Conservation (phyloP, 92 coral and sea anemone species). For the Diadumene lineata region DNA sequence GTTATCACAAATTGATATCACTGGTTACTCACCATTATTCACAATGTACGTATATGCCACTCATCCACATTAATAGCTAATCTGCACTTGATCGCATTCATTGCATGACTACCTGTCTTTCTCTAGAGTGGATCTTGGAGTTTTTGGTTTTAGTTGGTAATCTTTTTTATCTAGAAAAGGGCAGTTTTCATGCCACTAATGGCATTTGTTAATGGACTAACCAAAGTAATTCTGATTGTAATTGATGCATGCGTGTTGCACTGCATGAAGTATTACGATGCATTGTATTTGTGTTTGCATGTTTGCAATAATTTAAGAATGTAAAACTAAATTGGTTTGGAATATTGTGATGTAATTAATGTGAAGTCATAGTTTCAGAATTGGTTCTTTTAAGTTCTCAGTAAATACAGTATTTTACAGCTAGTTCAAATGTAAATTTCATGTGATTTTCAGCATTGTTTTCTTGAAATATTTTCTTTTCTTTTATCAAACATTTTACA, state of each 20-base stretch:
- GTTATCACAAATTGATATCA: no score
- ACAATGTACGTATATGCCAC: background rate
- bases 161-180: slow-evolving; percentile 11
- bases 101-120: slow-evolving; percentile 20
- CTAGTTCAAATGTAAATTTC: no score
- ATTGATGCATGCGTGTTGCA: background rate
- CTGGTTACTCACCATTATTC: no score
- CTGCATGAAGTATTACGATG: no score
- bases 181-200: background rate
- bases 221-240: background rate
- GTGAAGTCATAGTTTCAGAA: no score
- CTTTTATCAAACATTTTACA: no score
- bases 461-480: no score
- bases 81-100: background rate
- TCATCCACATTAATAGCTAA: background rate
- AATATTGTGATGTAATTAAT: background rate
- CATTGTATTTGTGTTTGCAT: background rate
- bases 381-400: no score
- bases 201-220: background rate
- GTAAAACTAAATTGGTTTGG: background rate
- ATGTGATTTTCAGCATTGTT: no score
- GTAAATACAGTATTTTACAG: no score
- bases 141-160: background rate
- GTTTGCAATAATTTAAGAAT: background rate
- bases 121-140: background rate